Base-by-base conservation (phyloP, 2,797 vertebrate species). In the Sebastes trivittatus region DNA sequence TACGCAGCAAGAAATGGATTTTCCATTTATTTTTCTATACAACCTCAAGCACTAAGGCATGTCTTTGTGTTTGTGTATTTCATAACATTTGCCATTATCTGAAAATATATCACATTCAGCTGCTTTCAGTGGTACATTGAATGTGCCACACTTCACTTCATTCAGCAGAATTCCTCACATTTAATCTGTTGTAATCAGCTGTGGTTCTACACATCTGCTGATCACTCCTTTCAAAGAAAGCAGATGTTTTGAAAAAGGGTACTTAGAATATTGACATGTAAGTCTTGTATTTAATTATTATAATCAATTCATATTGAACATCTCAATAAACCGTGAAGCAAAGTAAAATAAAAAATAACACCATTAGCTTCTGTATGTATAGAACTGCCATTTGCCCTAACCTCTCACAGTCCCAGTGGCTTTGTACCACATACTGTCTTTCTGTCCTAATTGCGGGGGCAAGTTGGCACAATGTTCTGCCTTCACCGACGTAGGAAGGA, bases 391-490 rank as follows among this genome's bases (percentile, higher is more conserved):
- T 75, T 65, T 70, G 56, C 54, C 27, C 62, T 67, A 54, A 86
- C 72, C 82, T 71, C 66, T 80, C 49, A 30, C 73, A 64, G 60
- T 54, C 84, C 73, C 74, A 22, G 49, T 11, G 10, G 77, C 78
- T 73, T 77, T 71, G 80, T 46, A 83, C 83, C 80, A 79, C 88
- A 81, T 49, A 34, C 72, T 66, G 60, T 29, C 81, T 82, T 73
- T 82, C 56, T 68, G 77, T 89, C 66, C 67, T 86, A 87, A 89
- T 91, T 88, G 78, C 85, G 66, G 68, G 76, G 77, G 88, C 62
- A 86, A 78, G 78, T 80, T 84, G 77, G 89, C 82, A 77, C 76
- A 66, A 74, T 71, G 65, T 79, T 75, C 81, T 75, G 68, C 86
- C 82, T 84, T 75, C 75, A 63, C 77, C 63, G 29, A 85, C 68